Evolutionary conservation across 2,113 vertebrate genomes (phyloP).

Genomic region (Ramphastos sulfuratus): DNA sequence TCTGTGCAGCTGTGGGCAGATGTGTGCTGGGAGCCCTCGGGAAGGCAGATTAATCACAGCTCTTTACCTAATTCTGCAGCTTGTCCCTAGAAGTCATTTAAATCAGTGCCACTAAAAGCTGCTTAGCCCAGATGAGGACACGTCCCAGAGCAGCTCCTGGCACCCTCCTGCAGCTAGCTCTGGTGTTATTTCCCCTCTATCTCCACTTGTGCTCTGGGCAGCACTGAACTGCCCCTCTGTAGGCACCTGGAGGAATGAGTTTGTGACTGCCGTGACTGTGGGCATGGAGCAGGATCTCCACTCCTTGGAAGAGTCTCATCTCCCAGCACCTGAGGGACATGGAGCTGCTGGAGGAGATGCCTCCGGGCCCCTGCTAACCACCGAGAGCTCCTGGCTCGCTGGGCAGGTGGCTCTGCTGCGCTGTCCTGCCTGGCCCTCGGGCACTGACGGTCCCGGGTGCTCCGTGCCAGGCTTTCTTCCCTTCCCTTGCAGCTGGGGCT

Average conservation of each 20-base stretch:
- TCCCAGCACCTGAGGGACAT: neutral
- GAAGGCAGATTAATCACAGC: conserved; percentile 30
- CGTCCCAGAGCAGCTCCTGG: neutral
- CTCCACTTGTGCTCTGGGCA: neutral
- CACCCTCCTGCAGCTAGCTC: neutral
- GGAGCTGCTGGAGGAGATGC: neutral
- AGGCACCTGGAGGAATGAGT: neutral
- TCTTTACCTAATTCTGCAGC: neutral
- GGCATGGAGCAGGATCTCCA: neutral
- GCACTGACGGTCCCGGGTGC: neutral
- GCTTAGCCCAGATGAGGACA: neutral
- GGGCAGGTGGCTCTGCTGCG: neutral
- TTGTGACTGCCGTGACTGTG: neutral
- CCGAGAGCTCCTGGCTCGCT: fast-evolving
- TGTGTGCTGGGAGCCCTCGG: conserved; percentile 9
- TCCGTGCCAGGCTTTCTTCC: neutral
- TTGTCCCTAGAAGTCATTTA: conserved; percentile 22
- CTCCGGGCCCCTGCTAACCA: neutral
- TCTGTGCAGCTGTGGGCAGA: conserved; percentile 18
- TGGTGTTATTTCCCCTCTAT: neutral
- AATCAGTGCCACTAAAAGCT: conserved; percentile 38
- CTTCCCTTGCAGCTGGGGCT: neutral
- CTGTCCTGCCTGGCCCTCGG: neutral
- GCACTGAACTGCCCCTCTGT: neutral
- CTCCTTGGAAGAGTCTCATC: neutral